phyloP scores from a whole-genome alignment of 2,797 vertebrate species.

The Carduelis carduelis region DNA sequence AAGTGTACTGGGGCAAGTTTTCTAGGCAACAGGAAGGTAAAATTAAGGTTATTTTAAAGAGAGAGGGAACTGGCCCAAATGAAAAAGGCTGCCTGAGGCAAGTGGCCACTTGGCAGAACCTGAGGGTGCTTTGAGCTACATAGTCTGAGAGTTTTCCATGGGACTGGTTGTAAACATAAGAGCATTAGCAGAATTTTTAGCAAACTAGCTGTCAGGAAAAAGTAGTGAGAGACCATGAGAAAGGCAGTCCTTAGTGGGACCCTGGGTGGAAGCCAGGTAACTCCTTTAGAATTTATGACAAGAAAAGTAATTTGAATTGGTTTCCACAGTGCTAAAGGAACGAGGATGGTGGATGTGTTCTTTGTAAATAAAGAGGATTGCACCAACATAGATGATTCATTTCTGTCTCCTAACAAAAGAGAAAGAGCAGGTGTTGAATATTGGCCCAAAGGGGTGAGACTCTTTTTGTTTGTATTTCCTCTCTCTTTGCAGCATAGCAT shows the following conservation, averaged over 20 bases:
- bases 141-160: not conserved
- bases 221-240: not conserved
- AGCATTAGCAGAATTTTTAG: not conserved
- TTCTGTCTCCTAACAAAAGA: not conserved
- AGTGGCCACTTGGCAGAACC: not conserved
- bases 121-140: not conserved
- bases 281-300: not conserved
- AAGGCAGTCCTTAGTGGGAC: not conserved
- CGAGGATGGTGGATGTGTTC: not conserved
- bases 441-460: not conserved
- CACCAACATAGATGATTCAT: not conserved
- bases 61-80: not conserved
- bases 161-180: not conserved
- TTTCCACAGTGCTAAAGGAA: not conserved
- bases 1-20: not conserved
- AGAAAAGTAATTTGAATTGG: not conserved
- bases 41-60: not conserved
- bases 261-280: not conserved
- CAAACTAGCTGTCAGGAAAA: constrained; percentile 22
- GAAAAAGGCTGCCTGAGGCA: not conserved
- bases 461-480: not conserved
- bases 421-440: constrained; percentile 15
- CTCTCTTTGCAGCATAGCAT: not conserved
- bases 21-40: not conserved
- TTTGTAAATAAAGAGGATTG: constrained; percentile 18